Base-by-base conservation (phyloP, 2,888 invertebrate species). In the Saturnia japonica region DNA sequence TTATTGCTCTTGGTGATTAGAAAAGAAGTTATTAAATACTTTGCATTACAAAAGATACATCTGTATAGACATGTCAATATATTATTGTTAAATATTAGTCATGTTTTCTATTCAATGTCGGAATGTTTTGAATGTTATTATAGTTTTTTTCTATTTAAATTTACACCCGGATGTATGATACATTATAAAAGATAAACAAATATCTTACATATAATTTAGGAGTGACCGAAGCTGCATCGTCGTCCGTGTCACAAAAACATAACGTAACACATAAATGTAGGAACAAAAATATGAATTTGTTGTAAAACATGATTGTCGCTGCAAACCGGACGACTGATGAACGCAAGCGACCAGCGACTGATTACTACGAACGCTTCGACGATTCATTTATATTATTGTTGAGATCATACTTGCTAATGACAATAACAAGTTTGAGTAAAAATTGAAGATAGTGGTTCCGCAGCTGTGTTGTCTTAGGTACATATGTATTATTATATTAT, bases 121-220 rank as follows among this genome's bases (percentile, higher is more conserved):
- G 14, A 45, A 45, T 42, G 42, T 42, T 42, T 42, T 4, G 4
- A 42, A 42, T 47, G 19, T n/a, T n/a, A n/a, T n/a, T n/a, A n/a
- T n/a, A n/a, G n/a, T n/a, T n/a, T n/a, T n/a, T n/a, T n/a, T n/a
- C n/a, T n/a, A n/a, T n/a, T n/a, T n/a, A 54, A 16, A 2, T 16
- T 47, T 47, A 47, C 16, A 47, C 19, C 7, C 1, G 19, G 25
- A 19, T 0, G 57, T 14, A 57, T 1, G 3, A 6, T 22, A 57
- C 34, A 34, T 34, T 25, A 57, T 25, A 57, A 28, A 34, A 19
- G 28, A 0, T 34, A 62, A 62, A 62, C 19, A n/a, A n/a, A 54
- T 54, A 54, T 22, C 54, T 54, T 54, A 54, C 54, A 22, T 54
- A 22, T 54, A 54, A n/a, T 54, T 54, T 54, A 22, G 54, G 54